phyloP scores from a whole-genome alignment of 2,113 vertebrate species.

The Erythrolamprus reginae region DNA sequence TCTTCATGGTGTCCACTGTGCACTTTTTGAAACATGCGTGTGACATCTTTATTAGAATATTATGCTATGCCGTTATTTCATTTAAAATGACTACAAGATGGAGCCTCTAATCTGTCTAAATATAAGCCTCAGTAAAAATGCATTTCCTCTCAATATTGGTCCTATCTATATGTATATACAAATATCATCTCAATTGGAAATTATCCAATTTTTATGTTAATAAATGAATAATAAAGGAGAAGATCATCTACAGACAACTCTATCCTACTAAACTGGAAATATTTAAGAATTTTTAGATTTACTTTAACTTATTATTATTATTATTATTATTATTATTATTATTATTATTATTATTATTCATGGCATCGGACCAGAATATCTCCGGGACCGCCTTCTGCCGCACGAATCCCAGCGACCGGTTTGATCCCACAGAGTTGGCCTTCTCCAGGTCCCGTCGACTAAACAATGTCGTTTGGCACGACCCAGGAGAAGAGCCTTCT shows the following conservation, averaged over 20 bases:
- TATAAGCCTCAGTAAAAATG: neutral
- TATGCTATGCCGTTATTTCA: neutral
- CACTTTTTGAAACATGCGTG: slow-evolving; percentile 4
- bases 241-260: neutral
- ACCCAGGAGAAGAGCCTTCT: too few species aligned
- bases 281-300: neutral
- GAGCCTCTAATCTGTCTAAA: neutral
- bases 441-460: too few species aligned
- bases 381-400: too few species aligned
- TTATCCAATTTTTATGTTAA: neutral
- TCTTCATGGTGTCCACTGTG: slow-evolving; percentile 3
- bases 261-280: neutral
- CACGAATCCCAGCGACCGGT: too few species aligned
- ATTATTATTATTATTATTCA: too few species aligned
- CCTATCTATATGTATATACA: neutral
- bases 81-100: neutral
- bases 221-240: neutral
- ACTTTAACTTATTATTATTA: too few species aligned
- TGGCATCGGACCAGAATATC: too few species aligned
- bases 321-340: too few species aligned
- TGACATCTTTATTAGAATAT: slow-evolving; percentile 5
- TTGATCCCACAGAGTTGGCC: too few species aligned
- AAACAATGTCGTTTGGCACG: too few species aligned
- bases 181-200: neutral
- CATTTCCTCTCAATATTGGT: neutral